Evolutionary conservation across 2,888 invertebrate genomes (phyloP), one percentile per base, ranked within the genome.

Genomic region (Parasteatoda lunata): DNA sequence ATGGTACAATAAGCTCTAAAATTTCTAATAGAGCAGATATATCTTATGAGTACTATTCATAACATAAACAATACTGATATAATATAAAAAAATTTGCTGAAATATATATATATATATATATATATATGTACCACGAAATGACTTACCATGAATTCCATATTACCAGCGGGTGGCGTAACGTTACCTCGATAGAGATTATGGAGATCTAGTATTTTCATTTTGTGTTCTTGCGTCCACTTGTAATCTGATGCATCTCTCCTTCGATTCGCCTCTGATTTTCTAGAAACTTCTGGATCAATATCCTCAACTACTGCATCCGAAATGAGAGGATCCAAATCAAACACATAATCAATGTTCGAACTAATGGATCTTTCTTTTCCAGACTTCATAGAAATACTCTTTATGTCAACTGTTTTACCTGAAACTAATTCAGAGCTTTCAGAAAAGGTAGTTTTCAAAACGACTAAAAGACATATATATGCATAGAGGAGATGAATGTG

Each of bases 151-250:
- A 68, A 81, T 3, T 47, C 48, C 86, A 86, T 86, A 47, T 86
- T 72, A 4, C 59, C 80, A 30, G 86, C 86, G 1, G 86, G 72
- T 0, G 86, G 86, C 5, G 86, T 86, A 5, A 86, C 80, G 47
- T 86, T 86, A 0, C 81, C 52, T 11, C 86, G 65, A 45, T 86
- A 86, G 69, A 86, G 4, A 51, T 86, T 86, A 51, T 86, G 86
- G 9, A 77, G 59, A 11, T 77, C 49, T 4, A 86, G 72, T 48
- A 85, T 48, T 45, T 13, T 5, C 76, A 72, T 30, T 51, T 77
- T 76, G 4, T 47, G 68, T 45, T 81, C 77, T 11, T 77, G 9
- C 0, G 45, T n/a, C 3, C 70, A 80, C 3, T 80, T 80, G 8
- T 48, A 13, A 5, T 70, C 80, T 1, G 64, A 54, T 9, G 54